These are phyloP conservation scores for Chitala chitala DNA, from an alignment of 2,113 vertebrate genomes.

Conservation along the genomic window DNA sequence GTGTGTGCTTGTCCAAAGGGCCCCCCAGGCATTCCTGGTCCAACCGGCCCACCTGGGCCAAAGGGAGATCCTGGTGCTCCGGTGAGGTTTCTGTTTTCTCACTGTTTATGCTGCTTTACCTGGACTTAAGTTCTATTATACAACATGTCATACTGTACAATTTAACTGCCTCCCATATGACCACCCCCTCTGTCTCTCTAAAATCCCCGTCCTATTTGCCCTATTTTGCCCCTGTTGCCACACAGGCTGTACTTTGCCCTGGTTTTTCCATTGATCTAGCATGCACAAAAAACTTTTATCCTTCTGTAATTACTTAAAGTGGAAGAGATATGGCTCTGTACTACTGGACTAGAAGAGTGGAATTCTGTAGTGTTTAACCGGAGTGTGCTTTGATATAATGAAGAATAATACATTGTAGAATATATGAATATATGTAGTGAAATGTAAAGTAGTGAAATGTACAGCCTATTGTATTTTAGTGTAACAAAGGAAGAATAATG, in stretches of 20 bases:
- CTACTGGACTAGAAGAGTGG: no score
- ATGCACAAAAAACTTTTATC: neutral
- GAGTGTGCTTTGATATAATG: no score
- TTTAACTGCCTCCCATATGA: neutral
- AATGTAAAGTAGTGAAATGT: neutral
- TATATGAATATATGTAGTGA: no score
- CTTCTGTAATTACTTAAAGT: neutral
- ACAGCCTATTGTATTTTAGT: neutral
- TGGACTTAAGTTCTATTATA: neutral
- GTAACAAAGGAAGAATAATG: neutral
- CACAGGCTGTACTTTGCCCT: neutral
- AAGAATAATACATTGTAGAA: no score
- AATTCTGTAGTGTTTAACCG: no score
- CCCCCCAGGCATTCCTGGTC: constrained; percentile 54
- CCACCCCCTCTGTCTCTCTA: neutral
- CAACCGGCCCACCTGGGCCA: constrained; percentile 67
- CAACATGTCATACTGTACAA: neutral
- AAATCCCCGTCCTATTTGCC: neutral
- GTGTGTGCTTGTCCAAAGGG: constrained; percentile 48
- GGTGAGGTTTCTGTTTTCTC: constrained; percentile 53
- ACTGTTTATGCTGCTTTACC: neutral
- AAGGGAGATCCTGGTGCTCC: constrained; percentile 74
- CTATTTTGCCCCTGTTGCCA: neutral
- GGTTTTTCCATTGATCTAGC: neutral
- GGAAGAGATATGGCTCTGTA: neutral